Conservation (phyloP, 1,140 invertebrate genomes). For the Leguminivora glycinivorella region DNA sequence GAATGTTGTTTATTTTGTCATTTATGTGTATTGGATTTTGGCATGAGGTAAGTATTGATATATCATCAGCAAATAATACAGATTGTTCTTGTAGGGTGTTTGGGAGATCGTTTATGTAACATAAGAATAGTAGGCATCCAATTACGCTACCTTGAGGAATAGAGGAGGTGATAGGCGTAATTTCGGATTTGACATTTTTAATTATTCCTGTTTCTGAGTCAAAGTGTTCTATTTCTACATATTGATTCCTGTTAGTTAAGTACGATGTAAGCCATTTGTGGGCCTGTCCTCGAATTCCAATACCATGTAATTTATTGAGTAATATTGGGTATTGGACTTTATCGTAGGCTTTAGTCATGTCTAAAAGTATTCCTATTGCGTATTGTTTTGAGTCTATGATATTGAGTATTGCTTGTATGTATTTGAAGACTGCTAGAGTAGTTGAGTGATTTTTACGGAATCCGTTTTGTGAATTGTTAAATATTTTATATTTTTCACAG, state of each 20-base stretch:
- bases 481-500: conserved; percentile 19
- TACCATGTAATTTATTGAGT: conserved; percentile 18
- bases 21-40: too few species aligned
- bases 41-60: too few species aligned
- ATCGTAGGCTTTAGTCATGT: conserved; percentile 29
- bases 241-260: conserved; percentile 18
- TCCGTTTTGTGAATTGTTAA: conserved; percentile 6
- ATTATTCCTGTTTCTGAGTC: too few species aligned
- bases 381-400: conserved; percentile 9
- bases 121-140: too few species aligned
- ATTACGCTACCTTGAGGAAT: too few species aligned
- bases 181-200: too few species aligned
- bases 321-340: conserved; percentile 18
- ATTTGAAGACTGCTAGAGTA: conserved; percentile 21
- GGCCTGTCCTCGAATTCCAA: conserved; percentile 20
- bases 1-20: too few species aligned
- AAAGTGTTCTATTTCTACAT: too few species aligned
- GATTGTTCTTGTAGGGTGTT: too few species aligned
- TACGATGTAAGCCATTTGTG: conserved; percentile 24
- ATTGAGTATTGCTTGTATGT: not conserved
- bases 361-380: conserved; percentile 14
- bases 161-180: too few species aligned
- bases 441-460: conserved; percentile 26
- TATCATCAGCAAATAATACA: too few species aligned
- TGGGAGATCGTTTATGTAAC: too few species aligned